Evolutionary conservation across 2,888 invertebrate genomes (phyloP).

Genomic region (Dasysyrphus albostriatus): DNA sequence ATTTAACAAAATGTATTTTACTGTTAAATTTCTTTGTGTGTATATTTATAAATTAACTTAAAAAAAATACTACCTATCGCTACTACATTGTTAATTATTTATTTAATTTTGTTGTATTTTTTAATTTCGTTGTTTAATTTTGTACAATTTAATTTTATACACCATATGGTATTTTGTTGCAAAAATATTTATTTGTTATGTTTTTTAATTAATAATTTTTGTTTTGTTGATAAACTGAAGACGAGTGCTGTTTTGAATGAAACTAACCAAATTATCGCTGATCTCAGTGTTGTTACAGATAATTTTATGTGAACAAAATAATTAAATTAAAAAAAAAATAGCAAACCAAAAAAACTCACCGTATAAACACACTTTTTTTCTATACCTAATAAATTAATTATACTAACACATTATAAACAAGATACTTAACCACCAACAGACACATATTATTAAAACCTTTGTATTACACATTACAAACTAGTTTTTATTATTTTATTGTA

Average conservation of each 20-base stretch:
- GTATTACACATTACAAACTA: conserved; percentile 14
- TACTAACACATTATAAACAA: conserved; percentile 31
- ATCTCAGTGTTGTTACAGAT: conserved; percentile 83
- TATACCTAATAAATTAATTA: conserved; percentile 13
- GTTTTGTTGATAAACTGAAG: conserved; percentile 50
- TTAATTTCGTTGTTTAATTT: conserved; percentile 77
- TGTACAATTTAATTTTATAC: conserved; percentile 77
- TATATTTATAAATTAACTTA: conserved; percentile 23
- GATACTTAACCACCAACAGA: conserved; percentile 50
- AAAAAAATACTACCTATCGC: conserved; percentile 52
- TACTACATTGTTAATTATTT: conserved; percentile 66
- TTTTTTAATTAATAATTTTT: conserved; percentile 45
- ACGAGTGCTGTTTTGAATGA: conserved; percentile 80
- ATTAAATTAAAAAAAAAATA: not conserved
- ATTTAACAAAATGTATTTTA: conserved; percentile 53
- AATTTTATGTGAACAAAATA: conserved; percentile 82
- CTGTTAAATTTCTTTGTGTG: conserved; percentile 70
- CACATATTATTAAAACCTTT: conserved; percentile 33
- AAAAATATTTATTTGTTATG: conserved; percentile 50
- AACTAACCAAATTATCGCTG: conserved; percentile 82
- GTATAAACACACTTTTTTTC: conserved; percentile 33
- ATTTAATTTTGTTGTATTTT: conserved; percentile 47
- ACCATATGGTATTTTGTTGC: conserved; percentile 77
- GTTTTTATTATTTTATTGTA: conserved; percentile 24
- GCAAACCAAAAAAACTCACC: conserved; percentile 46